phyloP scores from a whole-genome alignment of 1,140 invertebrate genomes.

The Calliphora vicina region DNA sequence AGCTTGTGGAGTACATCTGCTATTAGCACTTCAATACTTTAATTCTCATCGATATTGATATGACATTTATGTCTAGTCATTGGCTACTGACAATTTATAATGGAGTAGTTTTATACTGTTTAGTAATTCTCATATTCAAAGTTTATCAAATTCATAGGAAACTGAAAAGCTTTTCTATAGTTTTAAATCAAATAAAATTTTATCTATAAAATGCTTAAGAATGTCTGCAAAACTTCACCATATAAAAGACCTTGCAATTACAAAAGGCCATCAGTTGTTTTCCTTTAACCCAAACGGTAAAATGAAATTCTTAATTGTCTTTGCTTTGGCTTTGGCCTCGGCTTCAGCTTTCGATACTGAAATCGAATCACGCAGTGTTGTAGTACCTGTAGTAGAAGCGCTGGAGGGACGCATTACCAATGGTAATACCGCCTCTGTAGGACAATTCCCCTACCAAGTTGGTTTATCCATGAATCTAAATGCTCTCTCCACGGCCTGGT shows the following conservation, averaged over 20 bases:
- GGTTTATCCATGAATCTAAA: constrained; percentile 52
- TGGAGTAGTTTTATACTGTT: no score
- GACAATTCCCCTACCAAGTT: constrained; percentile 63
- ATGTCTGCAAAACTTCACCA: neutral
- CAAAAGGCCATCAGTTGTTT: neutral
- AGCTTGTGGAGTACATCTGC: no score
- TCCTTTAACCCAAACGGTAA: neutral
- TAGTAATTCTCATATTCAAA: no score
- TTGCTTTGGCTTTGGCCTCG: constrained; percentile 31
- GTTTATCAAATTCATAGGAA: no score
- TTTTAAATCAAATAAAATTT: neutral
- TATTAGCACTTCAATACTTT: no score
- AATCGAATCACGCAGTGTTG: neutral
- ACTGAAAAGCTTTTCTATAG: no score
- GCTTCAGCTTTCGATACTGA: constrained; percentile 12
- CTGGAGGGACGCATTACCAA: constrained; percentile 56
- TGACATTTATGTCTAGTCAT: no score
- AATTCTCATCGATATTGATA: no score
- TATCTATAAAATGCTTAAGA: neutral
- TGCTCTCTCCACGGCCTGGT: constrained; percentile 51
- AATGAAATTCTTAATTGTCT: constrained; percentile 39
- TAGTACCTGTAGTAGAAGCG: neutral
- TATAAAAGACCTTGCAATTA: neutral
- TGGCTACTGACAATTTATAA: no score
- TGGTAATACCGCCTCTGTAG: constrained; percentile 47